Conservation (phyloP, 1,140 invertebrate species). For the Hycleus cichorii region DNA sequence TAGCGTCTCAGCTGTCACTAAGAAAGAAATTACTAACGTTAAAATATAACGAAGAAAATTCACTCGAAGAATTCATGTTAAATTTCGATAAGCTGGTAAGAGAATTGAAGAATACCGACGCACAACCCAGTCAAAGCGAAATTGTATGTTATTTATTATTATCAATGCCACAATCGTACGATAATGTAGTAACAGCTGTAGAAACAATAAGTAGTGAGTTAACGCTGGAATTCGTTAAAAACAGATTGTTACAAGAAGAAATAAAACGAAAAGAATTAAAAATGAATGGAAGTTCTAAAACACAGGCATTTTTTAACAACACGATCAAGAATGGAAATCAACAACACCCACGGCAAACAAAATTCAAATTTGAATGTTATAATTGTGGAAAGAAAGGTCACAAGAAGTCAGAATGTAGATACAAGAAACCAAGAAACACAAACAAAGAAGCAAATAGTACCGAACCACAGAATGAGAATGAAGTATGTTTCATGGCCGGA, state of each 20-base stretch:
- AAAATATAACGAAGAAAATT: neutral
- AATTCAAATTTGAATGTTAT: slow-evolving; percentile 4
- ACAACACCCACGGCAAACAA: neutral
- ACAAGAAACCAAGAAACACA: neutral
- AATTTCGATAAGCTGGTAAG: neutral
- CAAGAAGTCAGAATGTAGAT: slow-evolving; percentile 1
- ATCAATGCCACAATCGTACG: slow-evolving; percentile 35
- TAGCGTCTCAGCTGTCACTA: neutral
- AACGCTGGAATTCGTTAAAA: slow-evolving; percentile 11
- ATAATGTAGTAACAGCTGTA: slow-evolving; percentile 40
- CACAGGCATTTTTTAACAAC: neutral
- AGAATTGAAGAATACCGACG: slow-evolving; percentile 19
- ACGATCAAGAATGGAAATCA: neutral
- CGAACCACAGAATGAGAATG: neutral
- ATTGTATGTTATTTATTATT: slow-evolving; percentile 37
- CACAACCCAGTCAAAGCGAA: slow-evolving; percentile 21
- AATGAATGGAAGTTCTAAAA: no score
- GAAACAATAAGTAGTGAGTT: slow-evolving; percentile 39
- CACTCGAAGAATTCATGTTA: slow-evolving; percentile 3
- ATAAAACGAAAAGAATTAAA: neutral
- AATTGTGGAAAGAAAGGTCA: neutral
- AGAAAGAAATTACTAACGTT: neutral
- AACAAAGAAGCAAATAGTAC: neutral
- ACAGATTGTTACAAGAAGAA: neutral
- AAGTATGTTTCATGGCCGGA: neutral